Conservation (phyloP, 2,888 invertebrate species). For the Girardia tigrina region DNA sequence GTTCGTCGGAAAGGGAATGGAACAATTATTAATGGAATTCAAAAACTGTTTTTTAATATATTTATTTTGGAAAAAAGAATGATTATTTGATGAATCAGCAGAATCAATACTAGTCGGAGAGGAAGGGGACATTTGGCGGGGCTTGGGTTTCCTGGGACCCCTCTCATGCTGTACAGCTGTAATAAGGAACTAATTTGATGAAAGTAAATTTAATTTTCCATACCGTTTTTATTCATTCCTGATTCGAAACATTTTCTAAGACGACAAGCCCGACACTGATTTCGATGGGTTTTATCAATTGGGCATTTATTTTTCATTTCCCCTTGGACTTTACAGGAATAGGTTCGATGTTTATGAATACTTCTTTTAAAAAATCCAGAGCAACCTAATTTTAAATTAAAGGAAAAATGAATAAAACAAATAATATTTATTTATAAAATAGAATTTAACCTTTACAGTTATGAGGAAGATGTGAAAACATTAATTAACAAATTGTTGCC, state of each 20-base stretch:
- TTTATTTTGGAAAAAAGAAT: neutral
- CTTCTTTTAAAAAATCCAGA: constrained; percentile 60
- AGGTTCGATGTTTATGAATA: constrained; percentile 75
- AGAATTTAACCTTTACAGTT: too few species aligned
- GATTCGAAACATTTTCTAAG: constrained; percentile 73
- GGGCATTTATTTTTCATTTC: constrained; percentile 70
- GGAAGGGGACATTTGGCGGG: constrained; percentile 50
- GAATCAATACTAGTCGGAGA: constrained; percentile 37
- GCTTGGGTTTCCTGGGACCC: constrained; percentile 79
- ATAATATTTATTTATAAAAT: too few species aligned
- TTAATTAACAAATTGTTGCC: too few species aligned
- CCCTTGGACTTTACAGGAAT: constrained; percentile 77
- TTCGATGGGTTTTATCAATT: constrained; percentile 85
- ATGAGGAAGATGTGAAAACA: too few species aligned
- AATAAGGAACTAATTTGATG: constrained; percentile 39
- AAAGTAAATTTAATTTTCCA: constrained; percentile 50
- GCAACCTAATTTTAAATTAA: too few species aligned
- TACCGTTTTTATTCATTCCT: constrained; percentile 90
- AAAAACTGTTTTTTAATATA: neutral
- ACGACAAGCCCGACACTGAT: constrained; percentile 86
- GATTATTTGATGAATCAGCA: neutral
- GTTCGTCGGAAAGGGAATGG: neutral
- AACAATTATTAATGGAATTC: neutral
- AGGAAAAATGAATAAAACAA: too few species aligned
- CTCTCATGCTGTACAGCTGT: constrained; percentile 90